These are phyloP conservation scores for Notospermus geniculatus DNA, from an alignment of 1,140 invertebrate genomes.

Conservation along the genomic window DNA sequence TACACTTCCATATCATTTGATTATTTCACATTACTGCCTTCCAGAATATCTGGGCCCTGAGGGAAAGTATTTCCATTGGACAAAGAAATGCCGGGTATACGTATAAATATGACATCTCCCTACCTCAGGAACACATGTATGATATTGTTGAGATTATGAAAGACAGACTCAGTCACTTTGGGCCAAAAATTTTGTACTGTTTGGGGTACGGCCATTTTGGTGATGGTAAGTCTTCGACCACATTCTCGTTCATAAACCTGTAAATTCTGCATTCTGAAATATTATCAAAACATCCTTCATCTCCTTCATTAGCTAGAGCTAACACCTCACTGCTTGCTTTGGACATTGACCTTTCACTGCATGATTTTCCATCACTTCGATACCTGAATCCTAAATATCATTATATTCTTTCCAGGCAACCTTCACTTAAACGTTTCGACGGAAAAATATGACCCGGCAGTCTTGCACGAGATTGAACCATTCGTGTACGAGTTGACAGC, in stretches of 20 bases:
- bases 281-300: no score
- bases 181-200: constrained; percentile 59
- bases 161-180: constrained; percentile 54
- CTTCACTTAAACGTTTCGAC: constrained; percentile 85
- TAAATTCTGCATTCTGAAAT: no score
- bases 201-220: constrained; percentile 91
- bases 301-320: no score
- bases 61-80: constrained; percentile 81
- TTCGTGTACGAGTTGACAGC: constrained; percentile 86
- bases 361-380: no score
- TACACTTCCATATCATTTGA: no score
- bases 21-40: constrained; percentile 39
- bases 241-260: no score
- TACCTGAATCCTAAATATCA: no score
- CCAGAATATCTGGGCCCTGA: constrained; percentile 76
- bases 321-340: no score
- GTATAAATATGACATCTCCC: constrained; percentile 94
- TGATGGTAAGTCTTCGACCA: constrained; percentile 58
- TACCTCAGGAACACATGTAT: constrained; percentile 84
- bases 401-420: constrained; percentile 64
- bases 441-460: constrained; percentile 66
- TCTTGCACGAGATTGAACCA: constrained; percentile 77
- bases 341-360: no score
- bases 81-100: constrained; percentile 82
- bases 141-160: constrained; percentile 73